Conservation (phyloP, 2,797 vertebrate species). For the Chromobotia macracanthus region DNA sequence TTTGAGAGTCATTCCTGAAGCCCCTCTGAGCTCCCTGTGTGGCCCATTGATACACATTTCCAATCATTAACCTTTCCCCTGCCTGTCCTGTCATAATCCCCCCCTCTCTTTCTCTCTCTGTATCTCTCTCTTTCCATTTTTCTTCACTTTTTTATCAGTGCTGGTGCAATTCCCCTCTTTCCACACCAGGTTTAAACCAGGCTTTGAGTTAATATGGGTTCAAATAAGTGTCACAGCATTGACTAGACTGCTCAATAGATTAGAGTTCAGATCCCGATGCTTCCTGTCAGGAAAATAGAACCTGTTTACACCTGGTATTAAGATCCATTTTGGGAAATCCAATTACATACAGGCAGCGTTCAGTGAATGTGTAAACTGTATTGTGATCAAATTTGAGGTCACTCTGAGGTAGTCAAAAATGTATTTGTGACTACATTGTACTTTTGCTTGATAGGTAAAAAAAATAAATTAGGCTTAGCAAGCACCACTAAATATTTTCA, state of each 20-base stretch:
- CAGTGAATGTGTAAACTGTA: too few species aligned
- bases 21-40: slow-evolving; percentile 56
- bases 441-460: background rate
- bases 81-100: slow-evolving; percentile 28
- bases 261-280: background rate
- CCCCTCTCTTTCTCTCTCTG: slow-evolving; percentile 6
- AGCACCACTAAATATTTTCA: background rate
- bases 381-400: too few species aligned
- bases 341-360: background rate
- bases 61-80: slow-evolving; percentile 64
- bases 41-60: slow-evolving; percentile 62
- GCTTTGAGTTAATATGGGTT: slow-evolving; percentile 27
- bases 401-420: background rate
- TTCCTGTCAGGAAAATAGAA: background rate
- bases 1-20: slow-evolving; percentile 54
- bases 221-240: slow-evolving; percentile 24
- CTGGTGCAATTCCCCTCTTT: slow-evolving; percentile 25
- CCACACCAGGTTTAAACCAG: slow-evolving; percentile 17
- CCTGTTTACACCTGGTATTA: background rate
- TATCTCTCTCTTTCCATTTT: slow-evolving; percentile 35
- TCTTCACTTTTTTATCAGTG: slow-evolving; percentile 21
- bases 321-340: background rate
- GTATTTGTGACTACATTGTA: background rate
- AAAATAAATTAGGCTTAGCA: background rate
- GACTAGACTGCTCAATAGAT: slow-evolving; percentile 22